Percentiles rank a stretch among this genome's conserved stretches.
Conservation (phyloP, 2,797 vertebrate species). For the Hoplostethus atlanticus region DNA sequence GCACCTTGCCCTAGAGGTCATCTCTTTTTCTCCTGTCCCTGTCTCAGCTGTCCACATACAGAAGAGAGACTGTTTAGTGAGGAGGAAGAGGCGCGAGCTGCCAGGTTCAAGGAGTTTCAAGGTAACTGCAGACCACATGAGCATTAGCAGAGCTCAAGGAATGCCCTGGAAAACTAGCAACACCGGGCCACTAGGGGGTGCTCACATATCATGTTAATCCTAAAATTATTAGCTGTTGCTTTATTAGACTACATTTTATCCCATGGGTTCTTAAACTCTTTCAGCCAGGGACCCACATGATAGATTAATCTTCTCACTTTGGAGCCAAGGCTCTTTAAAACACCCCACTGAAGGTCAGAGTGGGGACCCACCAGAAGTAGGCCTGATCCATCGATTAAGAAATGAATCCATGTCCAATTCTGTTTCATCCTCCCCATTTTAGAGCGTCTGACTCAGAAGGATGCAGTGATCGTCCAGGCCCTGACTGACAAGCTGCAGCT, state of each 20-base stretch:
- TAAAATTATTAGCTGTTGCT: not conserved
- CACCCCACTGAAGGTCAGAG: not conserved
- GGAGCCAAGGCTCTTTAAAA: not conserved
- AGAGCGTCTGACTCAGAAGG: slow-evolving; percentile 91
- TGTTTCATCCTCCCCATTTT: not conserved
- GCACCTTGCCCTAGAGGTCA: no score
- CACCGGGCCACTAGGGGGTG: slow-evolving; percentile 61
- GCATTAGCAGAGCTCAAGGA: not conserved
- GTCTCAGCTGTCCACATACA: slow-evolving; percentile 90
- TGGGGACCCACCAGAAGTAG: not conserved
- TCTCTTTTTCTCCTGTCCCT: not conserved
- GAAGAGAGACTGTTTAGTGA: slow-evolving; percentile 88
- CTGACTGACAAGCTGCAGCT: slow-evolving; percentile 93
- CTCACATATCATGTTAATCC: slow-evolving; percentile 9
- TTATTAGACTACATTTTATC: not conserved
- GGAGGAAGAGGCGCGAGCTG: slow-evolving; percentile 87
- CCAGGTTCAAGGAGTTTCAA: slow-evolving; percentile 90
- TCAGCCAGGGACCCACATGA: not conserved
- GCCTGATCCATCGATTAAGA: not conserved
- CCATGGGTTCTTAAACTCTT: not conserved
- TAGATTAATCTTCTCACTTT: not conserved
- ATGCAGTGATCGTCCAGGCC: slow-evolving; percentile 87
- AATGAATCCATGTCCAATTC: not conserved
- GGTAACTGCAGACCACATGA: slow-evolving; percentile 78
- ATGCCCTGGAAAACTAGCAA: not conserved